These are phyloP conservation scores for Pachyseris speciosa DNA, from an alignment of 64 coral and sea anemone species.

Conservation along the genomic window DNA sequence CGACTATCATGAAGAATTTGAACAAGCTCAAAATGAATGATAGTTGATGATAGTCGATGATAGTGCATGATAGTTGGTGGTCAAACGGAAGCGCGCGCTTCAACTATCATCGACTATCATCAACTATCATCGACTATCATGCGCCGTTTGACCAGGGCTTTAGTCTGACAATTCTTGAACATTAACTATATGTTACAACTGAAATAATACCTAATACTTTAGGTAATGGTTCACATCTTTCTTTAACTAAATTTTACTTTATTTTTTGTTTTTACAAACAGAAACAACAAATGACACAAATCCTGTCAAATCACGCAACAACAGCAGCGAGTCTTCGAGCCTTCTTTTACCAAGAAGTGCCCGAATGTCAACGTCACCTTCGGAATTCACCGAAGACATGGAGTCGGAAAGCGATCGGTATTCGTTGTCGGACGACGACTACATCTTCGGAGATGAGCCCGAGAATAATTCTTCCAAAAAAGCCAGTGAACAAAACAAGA, in stretches of 20 bases:
- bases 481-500: neutral
- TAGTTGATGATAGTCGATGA: too few species aligned
- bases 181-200: too few species aligned
- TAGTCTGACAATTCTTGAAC: too few species aligned
- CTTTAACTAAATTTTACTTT: neutral
- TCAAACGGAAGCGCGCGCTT: too few species aligned
- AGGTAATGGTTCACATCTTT: neutral
- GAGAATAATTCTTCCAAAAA: neutral
- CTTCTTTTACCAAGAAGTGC: constrained; percentile 12
- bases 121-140: too few species aligned
- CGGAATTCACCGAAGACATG: constrained; percentile 39
- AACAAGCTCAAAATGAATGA: too few species aligned
- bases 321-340: neutral
- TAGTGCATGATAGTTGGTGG: too few species aligned
- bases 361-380: constrained; percentile 18
- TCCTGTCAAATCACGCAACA: neutral
- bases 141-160: too few species aligned
- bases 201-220: too few species aligned
- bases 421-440: constrained; percentile 57
- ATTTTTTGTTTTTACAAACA: neutral
- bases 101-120: too few species aligned
- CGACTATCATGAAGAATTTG: too few species aligned
- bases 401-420: constrained; percentile 56
- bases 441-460: constrained; percentile 23
- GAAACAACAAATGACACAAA: constrained; percentile 29